Conservation (phyloP, 1,140 invertebrate genomes). For the Anthonomus grandis region DNA sequence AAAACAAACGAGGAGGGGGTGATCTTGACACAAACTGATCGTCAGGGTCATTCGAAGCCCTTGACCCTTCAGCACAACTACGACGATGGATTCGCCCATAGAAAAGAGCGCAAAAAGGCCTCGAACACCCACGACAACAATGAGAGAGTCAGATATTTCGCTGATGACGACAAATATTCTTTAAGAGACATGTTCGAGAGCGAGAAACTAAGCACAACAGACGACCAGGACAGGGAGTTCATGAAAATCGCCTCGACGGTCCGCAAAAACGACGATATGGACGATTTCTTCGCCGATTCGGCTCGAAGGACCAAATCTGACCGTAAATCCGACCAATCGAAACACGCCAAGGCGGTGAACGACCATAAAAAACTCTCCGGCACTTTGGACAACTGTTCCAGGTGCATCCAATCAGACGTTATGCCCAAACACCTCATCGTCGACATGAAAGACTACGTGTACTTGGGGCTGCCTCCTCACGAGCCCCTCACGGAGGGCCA, state of each 20-base stretch:
- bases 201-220: constrained; percentile 79
- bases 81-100: constrained; percentile 43
- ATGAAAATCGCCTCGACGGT: constrained; percentile 66
- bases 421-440: constrained; percentile 88
- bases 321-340: constrained; percentile 60
- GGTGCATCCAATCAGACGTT: constrained; percentile 76
- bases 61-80: constrained; percentile 46
- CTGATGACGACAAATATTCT: constrained; percentile 86
- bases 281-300: constrained; percentile 82
- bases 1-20: constrained; percentile 53
- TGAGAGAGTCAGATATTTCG: constrained; percentile 78
- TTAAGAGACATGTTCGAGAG: constrained; percentile 85
- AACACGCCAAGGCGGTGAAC: constrained; percentile 67
- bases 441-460: constrained; percentile 75
- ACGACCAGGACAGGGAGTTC: constrained; percentile 81
- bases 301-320: constrained; percentile 61
- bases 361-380: constrained; percentile 67
- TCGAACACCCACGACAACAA: constrained; percentile 71
- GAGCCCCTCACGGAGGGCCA: constrained; percentile 82
- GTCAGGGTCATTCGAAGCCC: constrained; percentile 61
- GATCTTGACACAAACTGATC: constrained; percentile 69
- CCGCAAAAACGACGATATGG: constrained; percentile 74
- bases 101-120: constrained; percentile 55
- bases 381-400: constrained; percentile 74
- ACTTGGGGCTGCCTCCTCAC: constrained; percentile 74